Conservation (phyloP, 2,797 vertebrate genomes). For the Scomberomorus guttatus region DNA sequence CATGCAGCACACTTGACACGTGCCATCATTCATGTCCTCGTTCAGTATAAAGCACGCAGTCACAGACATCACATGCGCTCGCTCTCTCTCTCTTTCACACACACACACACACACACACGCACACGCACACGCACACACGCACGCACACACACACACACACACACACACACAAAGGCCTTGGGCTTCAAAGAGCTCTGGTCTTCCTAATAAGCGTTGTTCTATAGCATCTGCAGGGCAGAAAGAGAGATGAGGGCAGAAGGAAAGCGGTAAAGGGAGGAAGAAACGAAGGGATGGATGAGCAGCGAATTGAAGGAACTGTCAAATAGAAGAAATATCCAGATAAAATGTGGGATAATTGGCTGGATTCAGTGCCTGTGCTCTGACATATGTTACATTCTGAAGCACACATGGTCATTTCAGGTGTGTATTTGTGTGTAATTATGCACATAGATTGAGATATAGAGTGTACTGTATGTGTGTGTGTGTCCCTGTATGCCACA, state of each 20-base stretch:
- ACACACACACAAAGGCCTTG: constrained; percentile 6
- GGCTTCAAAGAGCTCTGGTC: constrained; percentile 45
- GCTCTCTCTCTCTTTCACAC: background rate
- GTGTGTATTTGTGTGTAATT: background rate
- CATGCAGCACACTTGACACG: constrained; percentile 45
- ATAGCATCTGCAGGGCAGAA: constrained; percentile 24
- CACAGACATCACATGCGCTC: background rate
- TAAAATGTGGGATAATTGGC: constrained; percentile 51
- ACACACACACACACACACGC: no score
- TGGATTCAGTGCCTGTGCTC: constrained; percentile 1
- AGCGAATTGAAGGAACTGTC: constrained; percentile 1
- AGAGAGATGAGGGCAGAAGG: constrained; percentile 28
- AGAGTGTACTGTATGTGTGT: background rate
- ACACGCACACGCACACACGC: background rate
- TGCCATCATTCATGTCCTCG: constrained; percentile 53
- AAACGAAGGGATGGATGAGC: constrained; percentile 1
- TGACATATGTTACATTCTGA: background rate
- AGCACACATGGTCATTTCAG: background rate
- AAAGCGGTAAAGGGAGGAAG: background rate
- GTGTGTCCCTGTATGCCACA: no score
- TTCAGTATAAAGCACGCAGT: constrained; percentile 24
- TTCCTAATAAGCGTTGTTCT: constrained; percentile 33
- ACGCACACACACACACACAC: constrained; percentile 2
- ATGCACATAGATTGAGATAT: background rate
- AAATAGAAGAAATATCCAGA: constrained; percentile 21